phyloP scores from a whole-genome alignment of 53 echinoderm and acorn worm species.

The Patiria pectinifera region DNA sequence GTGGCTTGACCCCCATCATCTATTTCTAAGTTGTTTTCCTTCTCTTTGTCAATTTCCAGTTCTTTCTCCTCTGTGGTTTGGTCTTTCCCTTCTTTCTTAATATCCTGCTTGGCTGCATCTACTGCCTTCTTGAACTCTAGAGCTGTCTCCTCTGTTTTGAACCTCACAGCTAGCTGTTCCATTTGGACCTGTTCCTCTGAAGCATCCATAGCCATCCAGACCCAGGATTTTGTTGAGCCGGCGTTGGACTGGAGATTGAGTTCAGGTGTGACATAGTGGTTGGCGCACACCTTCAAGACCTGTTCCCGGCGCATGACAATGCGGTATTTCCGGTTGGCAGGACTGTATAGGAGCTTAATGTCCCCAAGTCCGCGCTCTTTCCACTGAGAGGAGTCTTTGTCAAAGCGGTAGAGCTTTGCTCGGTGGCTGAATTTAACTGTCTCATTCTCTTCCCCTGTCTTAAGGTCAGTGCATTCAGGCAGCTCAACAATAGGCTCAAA shows the following conservation, averaged over 20 bases:
- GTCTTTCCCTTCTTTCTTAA: conserved; percentile 2
- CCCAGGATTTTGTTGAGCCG: conserved; percentile 83
- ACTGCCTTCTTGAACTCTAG: conserved; percentile 75
- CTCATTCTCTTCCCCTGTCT: conserved; percentile 92
- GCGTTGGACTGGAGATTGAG: conserved; percentile 72
- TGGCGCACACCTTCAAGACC: conserved; percentile 93
- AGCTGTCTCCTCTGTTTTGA: conserved; percentile 83
- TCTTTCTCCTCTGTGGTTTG: neutral
- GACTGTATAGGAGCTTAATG: conserved; percentile 84
- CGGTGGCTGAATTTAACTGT: conserved; percentile 80
- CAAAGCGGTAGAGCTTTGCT: conserved; percentile 86
- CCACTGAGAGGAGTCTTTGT: conserved; percentile 78
- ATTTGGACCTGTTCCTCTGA: conserved; percentile 77
- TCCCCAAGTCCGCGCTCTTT: conserved; percentile 95
- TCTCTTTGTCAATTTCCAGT: neutral
- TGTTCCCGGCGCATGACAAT: conserved; percentile 95
- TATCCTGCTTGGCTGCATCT: conserved; percentile 73
- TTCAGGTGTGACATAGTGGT: conserved; percentile 80
- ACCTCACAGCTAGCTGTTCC: conserved; percentile 86
- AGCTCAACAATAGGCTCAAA: conserved; percentile 85
- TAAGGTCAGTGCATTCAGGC: conserved; percentile 68
- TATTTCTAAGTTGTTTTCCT: neutral
- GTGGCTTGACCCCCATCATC: neutral
- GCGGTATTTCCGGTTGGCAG: conserved; percentile 65
- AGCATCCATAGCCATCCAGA: conserved; percentile 93